Base-by-base conservation (phyloP, 2,113 vertebrate species). In the Arvicanthis niloticus region DNA sequence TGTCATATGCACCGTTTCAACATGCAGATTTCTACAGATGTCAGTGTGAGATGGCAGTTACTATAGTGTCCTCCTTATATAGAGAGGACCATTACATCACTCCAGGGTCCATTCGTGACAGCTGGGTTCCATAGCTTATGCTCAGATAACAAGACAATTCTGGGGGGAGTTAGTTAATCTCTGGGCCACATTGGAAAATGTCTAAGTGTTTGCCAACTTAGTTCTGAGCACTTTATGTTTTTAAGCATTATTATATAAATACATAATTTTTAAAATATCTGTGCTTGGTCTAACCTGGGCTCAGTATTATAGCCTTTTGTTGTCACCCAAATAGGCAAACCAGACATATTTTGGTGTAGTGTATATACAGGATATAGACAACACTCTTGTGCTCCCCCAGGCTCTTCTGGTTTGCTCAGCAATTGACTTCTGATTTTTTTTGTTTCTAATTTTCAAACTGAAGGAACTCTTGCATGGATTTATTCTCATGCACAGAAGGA, bases 351-450 rank as follows among this genome's bases (percentile, higher is more conserved):
- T 88, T 58, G 15, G 26, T 86, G 73, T 86, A 70, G 22, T 8
- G 4, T 94, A 58, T 77, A 96, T 85, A 10, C 12, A 13, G 80
- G 19, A 42, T 73, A 24, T 16, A 97, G 51, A 16, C 56, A 56
- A 70, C 40, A 12, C 58, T 48, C 67, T 97, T 96, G 60, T 31
- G 10, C 87, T 75, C 77, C 85, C 73, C 37, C 40, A 60, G 53
- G 70, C 5, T n/a, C 24, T 53, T 75, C 0, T 0, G 16, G 31
- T 73, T 90, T 86, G 75, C 91, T 4, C 62, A 89, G 65, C 87
- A 73, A 51, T 53, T 37, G 17, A 21, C 0, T 93, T 96, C 89
- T 96, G 77, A 77, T 62, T 21, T 5, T 97, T 97, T 65, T 97
- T 97, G 65, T 87, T 29, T 53, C 21, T 22, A 67, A 72, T 40